phyloP scores from a whole-genome alignment of 2,888 invertebrate species.

The Lottia gigantea region DNA sequence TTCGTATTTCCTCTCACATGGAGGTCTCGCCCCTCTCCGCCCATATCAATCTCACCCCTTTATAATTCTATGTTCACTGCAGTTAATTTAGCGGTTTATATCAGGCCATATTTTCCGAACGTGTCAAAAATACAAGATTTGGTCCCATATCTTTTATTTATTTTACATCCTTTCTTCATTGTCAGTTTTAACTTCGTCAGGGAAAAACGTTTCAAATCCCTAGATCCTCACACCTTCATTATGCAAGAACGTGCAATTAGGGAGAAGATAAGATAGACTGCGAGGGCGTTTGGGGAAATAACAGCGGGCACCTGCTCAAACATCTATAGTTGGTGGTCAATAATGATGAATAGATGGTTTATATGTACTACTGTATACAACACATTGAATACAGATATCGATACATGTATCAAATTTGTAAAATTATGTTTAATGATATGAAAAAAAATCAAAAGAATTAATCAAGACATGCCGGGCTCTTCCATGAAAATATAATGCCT shows the following conservation, averaged over 20 bases:
- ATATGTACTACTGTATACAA: too few relatives aligned
- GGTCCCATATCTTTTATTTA: neutral
- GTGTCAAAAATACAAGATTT: neutral
- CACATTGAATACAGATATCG: too few relatives aligned
- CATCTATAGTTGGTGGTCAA: neutral
- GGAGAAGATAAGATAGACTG: neutral
- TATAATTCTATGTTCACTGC: too few relatives aligned
- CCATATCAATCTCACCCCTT: neutral
- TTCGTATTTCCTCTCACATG: conserved; percentile 4
- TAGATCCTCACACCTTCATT: conserved; percentile 1
- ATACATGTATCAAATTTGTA: too few relatives aligned
- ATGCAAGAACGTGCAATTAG: conserved; percentile 9
- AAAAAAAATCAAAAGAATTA: too few relatives aligned
- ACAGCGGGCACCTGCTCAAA: conserved; percentile 4
- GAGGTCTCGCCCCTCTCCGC: neutral
- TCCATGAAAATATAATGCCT: too few relatives aligned
- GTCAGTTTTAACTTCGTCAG: neutral
- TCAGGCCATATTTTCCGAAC: neutral
- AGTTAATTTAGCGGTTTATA: neutral
- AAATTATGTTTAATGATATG: too few relatives aligned
- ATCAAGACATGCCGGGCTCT: too few relatives aligned
- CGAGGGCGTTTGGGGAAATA: neutral
- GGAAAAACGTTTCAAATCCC: neutral
- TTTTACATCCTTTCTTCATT: neutral
- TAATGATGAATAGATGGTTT: too few relatives aligned